Conservation (phyloP, 2,888 invertebrate species). For the Rotaria sp. region DNA sequence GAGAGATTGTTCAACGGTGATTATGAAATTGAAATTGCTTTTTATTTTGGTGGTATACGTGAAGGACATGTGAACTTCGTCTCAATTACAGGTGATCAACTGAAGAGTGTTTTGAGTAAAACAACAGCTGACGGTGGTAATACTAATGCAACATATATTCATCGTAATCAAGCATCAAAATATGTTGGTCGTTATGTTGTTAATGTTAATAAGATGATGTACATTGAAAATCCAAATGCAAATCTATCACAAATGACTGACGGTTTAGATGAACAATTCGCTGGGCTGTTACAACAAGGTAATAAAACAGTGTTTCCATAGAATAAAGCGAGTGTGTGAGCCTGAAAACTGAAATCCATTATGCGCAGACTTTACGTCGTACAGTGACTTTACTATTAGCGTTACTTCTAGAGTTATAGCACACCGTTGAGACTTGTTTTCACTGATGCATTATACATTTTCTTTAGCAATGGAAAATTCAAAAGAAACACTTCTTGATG, state of each 20-base stretch:
- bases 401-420: not conserved
- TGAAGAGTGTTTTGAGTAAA: not conserved
- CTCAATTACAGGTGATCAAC: not conserved
- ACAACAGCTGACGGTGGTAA: not conserved
- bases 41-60: not conserved
- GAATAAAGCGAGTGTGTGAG: not conserved
- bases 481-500: not conserved
- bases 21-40: not conserved
- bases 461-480: not conserved
- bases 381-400: not conserved
- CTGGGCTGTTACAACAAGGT: not conserved
- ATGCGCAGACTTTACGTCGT: not conserved
- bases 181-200: not conserved
- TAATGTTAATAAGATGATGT: not conserved
- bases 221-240: not conserved
- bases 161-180: not conserved
- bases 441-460: not conserved
- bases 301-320: not conserved
- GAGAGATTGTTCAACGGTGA: not conserved
- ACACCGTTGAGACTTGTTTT: no score
- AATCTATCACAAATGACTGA: not conserved
- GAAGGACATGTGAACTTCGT: not conserved
- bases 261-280: not conserved
- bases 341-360: not conserved
- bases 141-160: not conserved